Evolutionary conservation across 2,113 vertebrate species (phyloP), one percentile per base, ranked within the genome.

Genomic region (Bubo blakistoni): DNA sequence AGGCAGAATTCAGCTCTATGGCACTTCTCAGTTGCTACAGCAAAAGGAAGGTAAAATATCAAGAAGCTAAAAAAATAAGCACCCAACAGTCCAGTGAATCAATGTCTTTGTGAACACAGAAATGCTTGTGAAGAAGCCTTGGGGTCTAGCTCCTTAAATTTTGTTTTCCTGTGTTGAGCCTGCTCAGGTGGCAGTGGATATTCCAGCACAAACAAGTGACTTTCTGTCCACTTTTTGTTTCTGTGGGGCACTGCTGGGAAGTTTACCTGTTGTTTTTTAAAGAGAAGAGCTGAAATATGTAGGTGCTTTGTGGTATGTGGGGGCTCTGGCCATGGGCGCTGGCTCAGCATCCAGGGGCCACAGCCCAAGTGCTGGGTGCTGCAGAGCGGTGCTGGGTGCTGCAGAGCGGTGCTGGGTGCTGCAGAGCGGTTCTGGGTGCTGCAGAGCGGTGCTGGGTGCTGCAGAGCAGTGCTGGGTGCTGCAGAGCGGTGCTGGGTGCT

Each of bases 251-350:
- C 55, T 12, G 10, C 71, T 29, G 55, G 55, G 19, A 47, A 52
- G 47, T 16, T 69, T 61, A n/a, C 34, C 54, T 21, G 7, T 4
- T 30, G 25, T 7, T 59, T 52, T 57, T 18, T 47, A 24, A 69
- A 26, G 29, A 30, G 32, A 38, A 57, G 29, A 72, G 49, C n/a
- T 74, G 69, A 51, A 42, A 36, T 30, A 26, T 1, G 34, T 24
- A 30, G 42, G 47, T 2, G 2, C 38, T 38, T 7, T 7, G 36
- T 4, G 26, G 32, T 3, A 32, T 2, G 30, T 7, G 0, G 4
- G 40, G 34, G 42, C 62, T 20, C 32, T 54, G 62, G 49, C 38
- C 10, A 6, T 5, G 40, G 72, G 54, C 19, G 18, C 44, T 44
- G 44, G 44, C 44, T 44, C 44, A 10, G 44, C 34, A 16, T 1